Conservation (phyloP, 1,140 invertebrate species). For the Cotesia vestalis region DNA sequence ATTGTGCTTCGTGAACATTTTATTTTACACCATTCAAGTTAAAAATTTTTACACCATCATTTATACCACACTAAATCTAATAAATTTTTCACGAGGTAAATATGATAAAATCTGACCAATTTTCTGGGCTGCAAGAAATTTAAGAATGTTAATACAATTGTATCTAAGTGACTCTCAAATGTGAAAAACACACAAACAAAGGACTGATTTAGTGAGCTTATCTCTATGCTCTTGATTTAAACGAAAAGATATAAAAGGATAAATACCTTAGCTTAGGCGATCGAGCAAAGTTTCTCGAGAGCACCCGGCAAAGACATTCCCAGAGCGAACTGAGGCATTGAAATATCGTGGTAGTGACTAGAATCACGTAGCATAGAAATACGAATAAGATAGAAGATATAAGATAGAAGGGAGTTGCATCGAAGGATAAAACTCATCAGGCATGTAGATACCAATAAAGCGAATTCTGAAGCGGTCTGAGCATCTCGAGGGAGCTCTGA, state of each 20-base stretch:
- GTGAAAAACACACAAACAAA: neutral
- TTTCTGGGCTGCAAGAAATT: no score
- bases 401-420: constrained; percentile 10
- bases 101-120: no score
- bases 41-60: no score
- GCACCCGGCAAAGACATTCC: constrained; percentile 28
- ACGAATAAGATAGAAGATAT: neutral
- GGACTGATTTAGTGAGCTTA: neutral
- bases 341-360: constrained; percentile 7
- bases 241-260: constrained; percentile 20
- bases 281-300: neutral
- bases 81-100: no score
- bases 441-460: constrained; percentile 59
- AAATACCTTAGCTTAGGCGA: constrained; percentile 19
- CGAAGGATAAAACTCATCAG: constrained; percentile 50
- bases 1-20: no score
- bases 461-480: constrained; percentile 51
- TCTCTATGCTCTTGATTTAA: neutral
- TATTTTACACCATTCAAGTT: no score
- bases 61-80: no score
- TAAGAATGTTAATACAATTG: no score
- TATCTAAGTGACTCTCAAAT: neutral
- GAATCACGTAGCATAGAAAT: constrained; percentile 12
- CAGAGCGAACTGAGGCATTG: constrained; percentile 25
- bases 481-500: constrained; percentile 50